Conservation (phyloP, 1,140 invertebrate genomes). For the Magallana gigas region DNA sequence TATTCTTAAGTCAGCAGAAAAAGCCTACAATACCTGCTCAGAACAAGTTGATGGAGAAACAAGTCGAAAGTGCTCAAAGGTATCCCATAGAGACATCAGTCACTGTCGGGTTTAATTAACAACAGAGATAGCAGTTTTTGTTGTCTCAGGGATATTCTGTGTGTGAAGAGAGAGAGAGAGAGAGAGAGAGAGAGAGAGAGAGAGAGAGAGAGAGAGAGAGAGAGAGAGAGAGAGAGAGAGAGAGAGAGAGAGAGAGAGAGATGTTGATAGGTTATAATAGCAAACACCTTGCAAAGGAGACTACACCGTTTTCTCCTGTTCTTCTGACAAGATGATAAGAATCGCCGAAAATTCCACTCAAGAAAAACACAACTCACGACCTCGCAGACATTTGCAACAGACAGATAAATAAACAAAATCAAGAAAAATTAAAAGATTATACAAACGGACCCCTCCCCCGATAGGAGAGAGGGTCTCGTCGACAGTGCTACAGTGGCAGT, state of each 20-base stretch:
- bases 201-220: conserved; percentile 41
- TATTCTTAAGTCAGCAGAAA: background rate
- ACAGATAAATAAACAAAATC: conserved; percentile 25
- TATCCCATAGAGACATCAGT: background rate
- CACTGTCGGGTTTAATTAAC: conserved; percentile 13
- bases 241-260: conserved; percentile 16
- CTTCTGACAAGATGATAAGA: background rate
- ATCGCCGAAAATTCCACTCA: conserved; percentile 8
- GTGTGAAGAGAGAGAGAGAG: conserved; percentile 16
- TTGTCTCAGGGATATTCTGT: background rate
- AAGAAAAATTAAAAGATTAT: conserved; percentile 7
- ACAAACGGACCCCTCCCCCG: background rate
- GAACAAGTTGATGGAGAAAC: background rate
- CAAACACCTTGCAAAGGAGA: background rate
- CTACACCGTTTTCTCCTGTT: background rate
- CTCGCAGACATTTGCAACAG: background rate
- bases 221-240: background rate
- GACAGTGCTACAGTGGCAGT: background rate
- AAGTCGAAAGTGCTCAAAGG: background rate
- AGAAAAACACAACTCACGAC: background rate
- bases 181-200: background rate
- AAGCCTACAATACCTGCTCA: conserved; percentile 14
- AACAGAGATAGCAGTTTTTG: background rate
- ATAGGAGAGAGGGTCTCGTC: background rate
- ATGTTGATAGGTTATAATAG: background rate